phyloP scores from a whole-genome alignment of 2,113 vertebrate species.

The Isichthys henryi region DNA sequence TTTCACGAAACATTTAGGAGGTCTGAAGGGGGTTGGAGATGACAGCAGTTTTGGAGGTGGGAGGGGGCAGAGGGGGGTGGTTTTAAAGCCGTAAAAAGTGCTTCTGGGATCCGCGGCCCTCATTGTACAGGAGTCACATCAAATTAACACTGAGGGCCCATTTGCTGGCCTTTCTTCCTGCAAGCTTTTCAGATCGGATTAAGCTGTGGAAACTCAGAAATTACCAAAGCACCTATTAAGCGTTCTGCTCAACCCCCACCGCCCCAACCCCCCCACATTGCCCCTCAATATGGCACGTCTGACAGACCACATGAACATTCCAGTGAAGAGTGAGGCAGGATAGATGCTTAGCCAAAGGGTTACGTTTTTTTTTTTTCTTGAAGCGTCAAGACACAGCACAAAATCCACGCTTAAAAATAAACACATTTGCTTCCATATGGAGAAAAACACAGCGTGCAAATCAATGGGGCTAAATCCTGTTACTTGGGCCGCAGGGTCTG shows the following conservation, averaged over 20 bases:
- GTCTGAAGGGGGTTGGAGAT: constrained; percentile 63
- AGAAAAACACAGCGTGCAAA: neutral
- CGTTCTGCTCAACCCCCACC: constrained; percentile 43
- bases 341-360: constrained; percentile 6
- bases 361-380: neutral
- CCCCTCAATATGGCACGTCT: constrained; percentile 44
- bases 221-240: constrained; percentile 97
- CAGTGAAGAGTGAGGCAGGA: constrained; percentile 27
- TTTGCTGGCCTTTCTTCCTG: constrained; percentile 87
- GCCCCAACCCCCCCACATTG: constrained; percentile 40
- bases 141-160: constrained; percentile 99
- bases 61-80: neutral
- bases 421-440: neutral
- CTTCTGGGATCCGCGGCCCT: constrained; percentile 81
- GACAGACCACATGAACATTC: constrained; percentile 28
- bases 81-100: constrained; percentile 69
- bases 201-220: constrained; percentile 98
- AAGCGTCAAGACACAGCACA: neutral
- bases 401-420: neutral
- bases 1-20: constrained; percentile 76
- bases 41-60: constrained; percentile 62
- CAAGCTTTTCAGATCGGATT: constrained; percentile 98
- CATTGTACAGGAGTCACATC: constrained; percentile 99
- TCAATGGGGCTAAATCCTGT: neutral
- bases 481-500: neutral